These are phyloP conservation scores for Drosophila cognata DNA, from an alignment of 2,888 invertebrate species.

Conservation along the genomic window DNA sequence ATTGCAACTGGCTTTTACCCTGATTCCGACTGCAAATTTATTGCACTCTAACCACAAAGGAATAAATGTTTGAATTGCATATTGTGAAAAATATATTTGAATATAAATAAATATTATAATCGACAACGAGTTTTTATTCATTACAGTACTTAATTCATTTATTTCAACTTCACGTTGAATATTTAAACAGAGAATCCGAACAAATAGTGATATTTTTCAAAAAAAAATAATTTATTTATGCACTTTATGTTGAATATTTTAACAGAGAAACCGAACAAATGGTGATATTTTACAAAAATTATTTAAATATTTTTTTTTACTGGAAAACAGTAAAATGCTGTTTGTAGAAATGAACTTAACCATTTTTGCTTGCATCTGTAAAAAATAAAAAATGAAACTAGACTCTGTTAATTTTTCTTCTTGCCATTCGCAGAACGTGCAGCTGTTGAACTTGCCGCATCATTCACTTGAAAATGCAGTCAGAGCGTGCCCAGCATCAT, in stretches of 20 bases:
- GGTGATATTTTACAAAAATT: neutral
- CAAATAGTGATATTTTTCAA: neutral
- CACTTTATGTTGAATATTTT: neutral
- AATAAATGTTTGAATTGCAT: neutral
- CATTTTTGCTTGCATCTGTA: neutral
- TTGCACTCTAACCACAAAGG: constrained; percentile 2
- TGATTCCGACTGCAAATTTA: constrained; percentile 3
- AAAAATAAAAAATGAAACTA: constrained; percentile 12
- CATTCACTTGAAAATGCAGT: constrained; percentile 43
- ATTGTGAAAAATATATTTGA: neutral
- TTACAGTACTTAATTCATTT: neutral
- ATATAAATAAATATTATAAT: neutral
- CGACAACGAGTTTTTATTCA: neutral
- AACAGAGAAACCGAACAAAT: neutral
- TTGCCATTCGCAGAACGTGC: constrained; percentile 32
- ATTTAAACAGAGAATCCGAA: neutral
- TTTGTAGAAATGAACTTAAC: neutral
- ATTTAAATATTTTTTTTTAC: neutral
- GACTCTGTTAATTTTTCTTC: constrained; percentile 15
- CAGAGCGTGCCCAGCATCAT: constrained; percentile 16
- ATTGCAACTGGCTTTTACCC: constrained; percentile 1
- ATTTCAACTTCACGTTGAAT: neutral
- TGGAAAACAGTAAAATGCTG: neutral
- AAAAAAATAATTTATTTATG: neutral
- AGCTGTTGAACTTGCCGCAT: constrained; percentile 40